Percentiles rank a stretch among this genome's conserved stretches.
Conservation (phyloP, 2,888 invertebrate species). For the Galerucella calmariensis region DNA sequence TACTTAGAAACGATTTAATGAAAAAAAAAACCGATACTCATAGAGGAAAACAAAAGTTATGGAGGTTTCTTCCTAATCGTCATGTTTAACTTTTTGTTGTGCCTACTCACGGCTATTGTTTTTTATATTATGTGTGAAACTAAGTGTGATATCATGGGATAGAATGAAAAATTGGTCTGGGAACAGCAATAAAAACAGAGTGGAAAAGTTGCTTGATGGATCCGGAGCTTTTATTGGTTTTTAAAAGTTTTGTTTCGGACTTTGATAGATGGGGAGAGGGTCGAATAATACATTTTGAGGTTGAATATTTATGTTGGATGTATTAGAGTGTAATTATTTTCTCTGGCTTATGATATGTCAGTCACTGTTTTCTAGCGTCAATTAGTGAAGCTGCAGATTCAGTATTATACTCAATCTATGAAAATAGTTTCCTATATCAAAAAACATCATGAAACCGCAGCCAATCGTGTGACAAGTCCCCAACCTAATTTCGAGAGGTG, state of each 20-base stretch:
- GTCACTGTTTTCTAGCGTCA: too few species aligned
- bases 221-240: not conserved
- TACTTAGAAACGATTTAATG: not conserved
- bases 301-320: not conserved
- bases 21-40: not conserved
- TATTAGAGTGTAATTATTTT: not conserved
- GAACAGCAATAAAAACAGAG: constrained; percentile 7
- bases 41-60: not conserved
- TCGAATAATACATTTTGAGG: not conserved
- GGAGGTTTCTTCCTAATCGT: not conserved
- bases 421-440: too few species aligned
- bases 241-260: not conserved
- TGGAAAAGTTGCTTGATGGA: constrained; percentile 15
- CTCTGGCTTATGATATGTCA: too few species aligned
- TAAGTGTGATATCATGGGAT: not conserved
- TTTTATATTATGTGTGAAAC: constrained; percentile 6
- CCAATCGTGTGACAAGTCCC: too few species aligned
- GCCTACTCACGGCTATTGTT: not conserved
- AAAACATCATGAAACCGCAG: too few species aligned
- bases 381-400: too few species aligned
- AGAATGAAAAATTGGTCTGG: constrained; percentile 8
- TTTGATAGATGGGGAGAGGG: not conserved
- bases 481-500: too few species aligned
- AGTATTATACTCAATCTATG: too few species aligned
- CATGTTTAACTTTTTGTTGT: not conserved